Evolutionary conservation across 2,888 invertebrate genomes (phyloP), one percentile per base, ranked within the genome.

Genomic region (Orchesella flavescens): DNA sequence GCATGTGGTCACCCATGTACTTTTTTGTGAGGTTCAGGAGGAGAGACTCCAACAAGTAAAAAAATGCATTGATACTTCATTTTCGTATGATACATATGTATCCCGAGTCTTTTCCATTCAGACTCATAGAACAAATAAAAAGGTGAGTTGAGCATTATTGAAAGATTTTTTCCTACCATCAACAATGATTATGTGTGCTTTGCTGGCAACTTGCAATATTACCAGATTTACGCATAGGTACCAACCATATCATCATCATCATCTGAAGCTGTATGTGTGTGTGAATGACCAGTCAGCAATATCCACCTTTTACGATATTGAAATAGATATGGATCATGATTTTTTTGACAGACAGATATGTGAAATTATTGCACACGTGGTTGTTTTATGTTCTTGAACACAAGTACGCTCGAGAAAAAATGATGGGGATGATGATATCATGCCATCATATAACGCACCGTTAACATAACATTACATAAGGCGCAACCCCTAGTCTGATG

Each of bases 1-100:
- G 17, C 76, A 76, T 76, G 76, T 76, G 76, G 76, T 76, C 76
- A 66, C 57, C 55, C 68, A 76, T 76, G 13, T 72, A 7, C 19
- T 34, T 63, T 74, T 57, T 19, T 66, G 12, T 13, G 49, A 74
- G n/a, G n/a, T 34, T 34, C 34, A 34, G 34, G 34, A 34, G 34
- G 34, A 73, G 17, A 23, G 23, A 44, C 19, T 23, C 53, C 23
- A 53, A n/a, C 57, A 57, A 10, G 2, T 17, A 57, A 17, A 1
- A 1, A 57, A 57, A 57, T 49, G 12, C 49, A 15, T n/a, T 49
- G n/a, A 15, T 49, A 12, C 49, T 2, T 34, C 3, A 3, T 49
- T 49, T 10, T 2, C 12, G n/a, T 1, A 49, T n/a, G 5, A 12
- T 49, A 44, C 49, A 49, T 49, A n/a, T 10, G 10, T 34, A 34